Evolutionary conservation across 2,888 invertebrate genomes (phyloP).

Genomic region (Anthrax anthrax): DNA sequence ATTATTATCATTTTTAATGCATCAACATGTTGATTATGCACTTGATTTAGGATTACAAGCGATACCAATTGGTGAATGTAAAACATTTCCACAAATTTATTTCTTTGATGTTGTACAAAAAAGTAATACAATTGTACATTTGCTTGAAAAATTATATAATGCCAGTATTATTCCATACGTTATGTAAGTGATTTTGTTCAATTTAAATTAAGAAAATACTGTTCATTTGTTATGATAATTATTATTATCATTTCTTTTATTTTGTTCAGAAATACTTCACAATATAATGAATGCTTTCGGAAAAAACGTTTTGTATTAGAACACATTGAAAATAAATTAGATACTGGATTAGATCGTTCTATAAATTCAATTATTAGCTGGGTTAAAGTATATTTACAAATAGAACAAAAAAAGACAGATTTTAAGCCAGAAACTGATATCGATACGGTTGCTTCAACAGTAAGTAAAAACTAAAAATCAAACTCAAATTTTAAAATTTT

Average conservation of each 20-base stretch:
- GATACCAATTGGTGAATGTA: slow-evolving; percentile 79
- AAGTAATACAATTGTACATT: slow-evolving; percentile 81
- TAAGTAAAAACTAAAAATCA: slow-evolving; percentile 31
- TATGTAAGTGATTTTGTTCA: slow-evolving; percentile 42
- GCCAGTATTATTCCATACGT: slow-evolving; percentile 81
- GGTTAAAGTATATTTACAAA: slow-evolving; percentile 77
- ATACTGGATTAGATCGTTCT: slow-evolving; percentile 73
- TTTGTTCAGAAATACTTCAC: slow-evolving; percentile 57
- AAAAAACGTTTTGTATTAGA: slow-evolving; percentile 75
- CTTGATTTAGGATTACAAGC: slow-evolving; percentile 82
- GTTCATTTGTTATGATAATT: not conserved
- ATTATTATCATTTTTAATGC: slow-evolving; percentile 66
- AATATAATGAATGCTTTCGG: slow-evolving; percentile 75
- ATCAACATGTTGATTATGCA: slow-evolving; percentile 93
- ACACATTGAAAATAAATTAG: slow-evolving; percentile 82
- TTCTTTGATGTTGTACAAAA: slow-evolving; percentile 90
- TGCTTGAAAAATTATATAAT: slow-evolving; percentile 84
- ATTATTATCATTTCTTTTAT: slow-evolving; percentile 5
- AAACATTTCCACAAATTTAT: slow-evolving; percentile 73
- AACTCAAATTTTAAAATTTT: not conserved
- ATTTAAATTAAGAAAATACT: not conserved
- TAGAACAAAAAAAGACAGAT: slow-evolving; percentile 91
- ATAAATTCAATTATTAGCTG: slow-evolving; percentile 80
- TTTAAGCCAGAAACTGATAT: slow-evolving; percentile 79
- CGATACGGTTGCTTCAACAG: slow-evolving; percentile 71